These are phyloP conservation scores for Anas acuta DNA, from an alignment of 2,797 vertebrate genomes.

Conservation along the genomic window DNA sequence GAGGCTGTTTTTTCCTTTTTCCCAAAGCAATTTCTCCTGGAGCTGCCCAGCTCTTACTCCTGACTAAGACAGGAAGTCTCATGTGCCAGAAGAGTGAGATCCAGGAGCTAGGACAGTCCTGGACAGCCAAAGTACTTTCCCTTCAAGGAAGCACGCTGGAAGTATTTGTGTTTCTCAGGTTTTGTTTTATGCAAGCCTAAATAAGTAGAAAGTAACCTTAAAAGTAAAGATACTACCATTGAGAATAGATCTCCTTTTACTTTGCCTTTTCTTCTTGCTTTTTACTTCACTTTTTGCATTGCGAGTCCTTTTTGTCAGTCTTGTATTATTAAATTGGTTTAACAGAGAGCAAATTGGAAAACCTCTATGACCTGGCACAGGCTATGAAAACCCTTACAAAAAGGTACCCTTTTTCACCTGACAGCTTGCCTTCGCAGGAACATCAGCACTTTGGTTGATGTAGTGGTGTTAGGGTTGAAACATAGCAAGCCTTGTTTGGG, in stretches of 20 bases:
- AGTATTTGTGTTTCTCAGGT: neutral
- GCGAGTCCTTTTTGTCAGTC: neutral
- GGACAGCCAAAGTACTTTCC: rapidly evolving
- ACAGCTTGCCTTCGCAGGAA: neutral
- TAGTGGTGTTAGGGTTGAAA: neutral
- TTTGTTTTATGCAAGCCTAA: neutral
- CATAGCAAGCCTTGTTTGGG: neutral
- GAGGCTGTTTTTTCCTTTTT: neutral
- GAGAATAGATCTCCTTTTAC: neutral
- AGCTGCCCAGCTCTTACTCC: neutral
- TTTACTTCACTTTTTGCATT: neutral
- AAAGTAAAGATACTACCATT: neutral
- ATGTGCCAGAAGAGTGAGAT: neutral
- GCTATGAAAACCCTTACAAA: neutral
- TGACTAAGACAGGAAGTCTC: neutral
- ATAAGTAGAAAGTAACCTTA: neutral
- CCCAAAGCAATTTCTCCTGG: neutral
- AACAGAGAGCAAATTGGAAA: rapidly evolving
- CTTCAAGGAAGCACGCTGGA: neutral
- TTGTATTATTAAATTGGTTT: neutral
- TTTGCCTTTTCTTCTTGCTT: neutral
- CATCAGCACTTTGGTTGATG: neutral
- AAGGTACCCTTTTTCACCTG: neutral
- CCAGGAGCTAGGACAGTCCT: neutral
- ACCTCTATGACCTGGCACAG: neutral